phyloP scores from a whole-genome alignment of 1,140 invertebrate genomes.

The Macrosteles quadrilineatus region DNA sequence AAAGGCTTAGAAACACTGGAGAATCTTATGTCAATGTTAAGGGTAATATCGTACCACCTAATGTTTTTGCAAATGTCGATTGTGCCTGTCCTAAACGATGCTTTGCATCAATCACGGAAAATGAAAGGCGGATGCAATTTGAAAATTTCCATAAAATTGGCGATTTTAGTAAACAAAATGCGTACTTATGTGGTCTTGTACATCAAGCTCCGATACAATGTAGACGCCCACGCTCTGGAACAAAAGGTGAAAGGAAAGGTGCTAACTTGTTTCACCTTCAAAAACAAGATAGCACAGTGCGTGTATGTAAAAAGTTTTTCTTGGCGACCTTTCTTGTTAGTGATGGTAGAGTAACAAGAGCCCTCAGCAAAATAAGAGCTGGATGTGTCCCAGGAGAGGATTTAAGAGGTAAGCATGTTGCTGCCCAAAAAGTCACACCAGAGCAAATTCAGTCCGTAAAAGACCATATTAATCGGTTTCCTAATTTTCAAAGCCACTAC shows the following conservation, averaged over 20 bases:
- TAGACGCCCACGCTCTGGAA: constrained; percentile 15
- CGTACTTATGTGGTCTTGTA: constrained; percentile 30
- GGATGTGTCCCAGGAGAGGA: constrained; percentile 16
- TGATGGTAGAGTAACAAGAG: constrained; percentile 27
- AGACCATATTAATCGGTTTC: constrained; percentile 30
- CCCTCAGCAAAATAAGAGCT: background rate
- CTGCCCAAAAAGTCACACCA: constrained; percentile 16
- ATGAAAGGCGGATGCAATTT: constrained; percentile 21
- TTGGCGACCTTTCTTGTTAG: constrained; percentile 12
- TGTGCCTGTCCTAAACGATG: constrained; percentile 28
- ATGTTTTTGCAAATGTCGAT: constrained; percentile 23
- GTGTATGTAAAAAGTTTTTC: constrained; percentile 28
- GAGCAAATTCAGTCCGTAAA: constrained; percentile 24
- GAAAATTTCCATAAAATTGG: constrained; percentile 25
- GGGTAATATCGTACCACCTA: constrained; percentile 22
- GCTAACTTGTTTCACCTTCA: constrained; percentile 19
- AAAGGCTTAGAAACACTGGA: constrained; percentile 15
- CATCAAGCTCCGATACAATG: constrained; percentile 12
- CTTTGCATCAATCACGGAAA: background rate
- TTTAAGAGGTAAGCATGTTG: constrained; percentile 24
- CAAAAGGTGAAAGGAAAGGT: constrained; percentile 6
- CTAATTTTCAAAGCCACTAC: constrained; percentile 26
- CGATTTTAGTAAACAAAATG: constrained; percentile 31
- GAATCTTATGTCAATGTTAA: constrained; percentile 26
- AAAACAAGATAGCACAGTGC: constrained; percentile 7